Evolutionary conservation across 1,140 invertebrate species (phyloP).

Genomic region (Orchestia grillus): DNA sequence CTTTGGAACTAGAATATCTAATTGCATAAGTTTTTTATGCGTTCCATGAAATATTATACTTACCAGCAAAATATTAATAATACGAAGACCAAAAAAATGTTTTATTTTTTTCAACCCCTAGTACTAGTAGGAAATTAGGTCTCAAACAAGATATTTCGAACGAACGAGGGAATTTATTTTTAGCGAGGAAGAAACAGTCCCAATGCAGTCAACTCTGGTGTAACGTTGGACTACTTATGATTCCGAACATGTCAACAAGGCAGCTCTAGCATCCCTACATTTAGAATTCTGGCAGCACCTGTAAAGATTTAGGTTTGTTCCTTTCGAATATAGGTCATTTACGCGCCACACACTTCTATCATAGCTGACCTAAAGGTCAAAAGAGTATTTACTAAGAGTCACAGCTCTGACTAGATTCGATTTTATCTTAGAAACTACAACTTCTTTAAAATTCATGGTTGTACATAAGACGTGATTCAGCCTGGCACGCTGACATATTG

Average conservation of each 20-base stretch:
- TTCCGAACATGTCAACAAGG: background rate
- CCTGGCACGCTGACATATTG: background rate
- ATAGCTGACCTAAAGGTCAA: no score
- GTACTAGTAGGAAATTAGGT: background rate
- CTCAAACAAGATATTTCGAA: background rate
- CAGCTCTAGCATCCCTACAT: background rate
- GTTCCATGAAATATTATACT: background rate
- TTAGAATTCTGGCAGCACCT: background rate
- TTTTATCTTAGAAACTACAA: background rate
- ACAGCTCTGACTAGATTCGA: background rate
- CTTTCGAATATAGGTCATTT: background rate
- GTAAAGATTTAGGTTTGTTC: background rate
- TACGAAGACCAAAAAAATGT: no score
- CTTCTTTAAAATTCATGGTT: background rate
- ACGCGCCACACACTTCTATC: background rate
- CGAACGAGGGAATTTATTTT: background rate
- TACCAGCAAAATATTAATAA: background rate
- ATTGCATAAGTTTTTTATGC: background rate
- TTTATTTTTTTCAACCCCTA: background rate
- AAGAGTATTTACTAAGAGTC: no score
- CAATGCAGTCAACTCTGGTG: background rate
- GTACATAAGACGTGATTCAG: background rate
- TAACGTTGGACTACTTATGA: background rate
- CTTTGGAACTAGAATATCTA: background rate
- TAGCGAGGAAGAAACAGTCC: background rate